These are phyloP conservation scores for Trichonephila clavipes DNA, from an alignment of 1,140 invertebrate species.

Conservation along the genomic window DNA sequence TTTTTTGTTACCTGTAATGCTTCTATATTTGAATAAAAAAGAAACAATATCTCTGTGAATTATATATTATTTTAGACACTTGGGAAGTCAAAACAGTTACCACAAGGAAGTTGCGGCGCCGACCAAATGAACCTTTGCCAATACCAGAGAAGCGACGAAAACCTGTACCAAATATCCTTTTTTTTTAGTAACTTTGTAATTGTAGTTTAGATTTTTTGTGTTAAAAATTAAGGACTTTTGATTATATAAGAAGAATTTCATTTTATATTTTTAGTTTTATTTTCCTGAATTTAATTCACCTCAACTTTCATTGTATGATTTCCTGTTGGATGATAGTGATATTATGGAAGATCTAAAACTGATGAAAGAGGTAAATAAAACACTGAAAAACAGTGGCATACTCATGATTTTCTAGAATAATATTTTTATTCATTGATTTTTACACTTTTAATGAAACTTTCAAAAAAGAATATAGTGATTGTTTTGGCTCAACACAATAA, in stretches of 20 bases:
- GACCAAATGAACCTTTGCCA: slow-evolving; percentile 96
- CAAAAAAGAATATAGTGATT: too few relatives aligned
- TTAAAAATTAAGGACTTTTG: not conserved
- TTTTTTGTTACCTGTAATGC: not conserved
- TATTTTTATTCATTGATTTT: too few relatives aligned
- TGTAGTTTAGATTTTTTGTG: too few relatives aligned
- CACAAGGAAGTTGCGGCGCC: slow-evolving; percentile 92
- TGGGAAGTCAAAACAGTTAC: slow-evolving; percentile 84
- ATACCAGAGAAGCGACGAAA: slow-evolving; percentile 84
- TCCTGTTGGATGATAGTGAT: slow-evolving; percentile 92
- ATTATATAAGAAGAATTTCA: not conserved
- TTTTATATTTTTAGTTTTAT: not conserved
- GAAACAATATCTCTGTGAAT: not conserved
- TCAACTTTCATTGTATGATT: slow-evolving; percentile 86
- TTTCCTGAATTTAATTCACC: slow-evolving; percentile 82
- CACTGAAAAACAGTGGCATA: too few relatives aligned
- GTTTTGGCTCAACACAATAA: too few relatives aligned
- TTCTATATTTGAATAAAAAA: not conserved
- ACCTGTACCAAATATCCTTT: slow-evolving; percentile 85
- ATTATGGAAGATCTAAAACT: slow-evolving; percentile 93
- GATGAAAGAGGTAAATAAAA: slow-evolving; percentile 85
- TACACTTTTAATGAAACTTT: too few relatives aligned
- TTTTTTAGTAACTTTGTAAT: not conserved
- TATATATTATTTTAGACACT: slow-evolving; percentile 71
- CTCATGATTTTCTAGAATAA: too few relatives aligned